Percentiles rank a stretch among this genome's conserved stretches.
Conservation (phyloP, 2,797 vertebrate species). For the Chloroceryle inda region DNA sequence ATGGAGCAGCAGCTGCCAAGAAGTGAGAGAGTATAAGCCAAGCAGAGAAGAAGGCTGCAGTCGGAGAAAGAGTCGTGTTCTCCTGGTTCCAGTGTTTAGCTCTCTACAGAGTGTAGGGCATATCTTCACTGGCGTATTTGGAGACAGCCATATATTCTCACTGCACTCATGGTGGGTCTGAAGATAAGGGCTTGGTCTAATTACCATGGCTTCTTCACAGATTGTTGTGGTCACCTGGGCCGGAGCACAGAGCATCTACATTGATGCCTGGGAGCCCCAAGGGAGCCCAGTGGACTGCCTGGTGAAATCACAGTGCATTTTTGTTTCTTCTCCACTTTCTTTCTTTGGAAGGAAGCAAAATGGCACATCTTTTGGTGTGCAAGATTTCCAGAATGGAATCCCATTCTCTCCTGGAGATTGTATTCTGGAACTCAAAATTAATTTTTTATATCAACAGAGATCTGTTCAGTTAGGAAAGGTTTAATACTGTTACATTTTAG, state of each 20-base stretch:
- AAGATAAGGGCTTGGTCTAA: not conserved
- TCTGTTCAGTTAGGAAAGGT: not conserved
- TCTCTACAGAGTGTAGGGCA: not conserved
- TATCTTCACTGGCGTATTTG: rapidly evolving
- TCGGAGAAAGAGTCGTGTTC: not conserved
- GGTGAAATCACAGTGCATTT: not conserved
- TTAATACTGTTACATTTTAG: not conserved
- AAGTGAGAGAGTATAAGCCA: not conserved
- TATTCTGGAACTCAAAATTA: not conserved
- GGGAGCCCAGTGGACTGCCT: not conserved
- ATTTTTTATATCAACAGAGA: not conserved
- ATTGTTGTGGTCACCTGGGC: not conserved
- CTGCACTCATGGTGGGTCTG: not conserved
- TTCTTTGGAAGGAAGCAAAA: not conserved
- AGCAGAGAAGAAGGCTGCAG: not conserved
- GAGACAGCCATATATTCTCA: not conserved
- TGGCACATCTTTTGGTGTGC: not conserved
- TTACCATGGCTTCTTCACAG: not conserved
- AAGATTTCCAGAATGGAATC: not conserved
- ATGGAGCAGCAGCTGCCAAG: not conserved
- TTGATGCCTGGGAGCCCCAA: not conserved
- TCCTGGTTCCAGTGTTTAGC: not conserved
- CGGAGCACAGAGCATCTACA: not conserved
- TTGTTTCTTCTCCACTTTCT: not conserved
- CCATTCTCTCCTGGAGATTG: not conserved